Evolutionary conservation across 2,797 vertebrate species (phyloP), one percentile per base, ranked within the genome.

Genomic region (Spinus pinus): DNA sequence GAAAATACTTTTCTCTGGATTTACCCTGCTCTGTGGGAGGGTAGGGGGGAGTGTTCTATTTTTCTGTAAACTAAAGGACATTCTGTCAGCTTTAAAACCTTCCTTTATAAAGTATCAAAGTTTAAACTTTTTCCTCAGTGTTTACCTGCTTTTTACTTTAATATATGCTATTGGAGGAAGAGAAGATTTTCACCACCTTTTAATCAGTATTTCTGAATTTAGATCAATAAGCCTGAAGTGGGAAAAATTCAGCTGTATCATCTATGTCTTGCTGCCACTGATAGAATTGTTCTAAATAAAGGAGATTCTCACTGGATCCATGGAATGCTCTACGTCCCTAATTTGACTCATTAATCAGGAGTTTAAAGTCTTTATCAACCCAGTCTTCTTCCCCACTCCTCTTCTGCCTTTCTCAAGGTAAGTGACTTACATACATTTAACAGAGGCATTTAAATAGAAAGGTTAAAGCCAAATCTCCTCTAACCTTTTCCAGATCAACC

Each of bases 21-120:
- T 74, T 77, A 37, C 6, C 9, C 28, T 15, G 24, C 16, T 47
- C 8, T 33, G 0, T 10, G 25, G 12, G 5, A 2, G 1, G 4
- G 4, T 10, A 16, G 16, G 10, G 8, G 8, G 9, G 5, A 5
- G 2, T 39, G 9, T 24, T 39, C 16, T 57, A 8, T 64, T 62
- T 61, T 41, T 39, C 20, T 54, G 10, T 41, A 58, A 77, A 70
- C 22, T n/a, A 37, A 49, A 9, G 20, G 22, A 37, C 3, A 50
- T 57, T 61, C 9, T 53, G 8, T 65, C 16, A 61, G 4, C 16
- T 83, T 81, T 85, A 30, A 70, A 74, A 56, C 3, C 0, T 1
- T 30, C 19, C 4, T 56, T 90, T 51, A 22, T 60, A 11, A 86
- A 75, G 4, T 47, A 60, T 14, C 9, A 47, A 64, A 58, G 21